Evolutionary conservation across 2,113 vertebrate genomes (phyloP), one percentile per base, ranked within the genome.

Genomic region (Zosterops hypoxanthus): DNA sequence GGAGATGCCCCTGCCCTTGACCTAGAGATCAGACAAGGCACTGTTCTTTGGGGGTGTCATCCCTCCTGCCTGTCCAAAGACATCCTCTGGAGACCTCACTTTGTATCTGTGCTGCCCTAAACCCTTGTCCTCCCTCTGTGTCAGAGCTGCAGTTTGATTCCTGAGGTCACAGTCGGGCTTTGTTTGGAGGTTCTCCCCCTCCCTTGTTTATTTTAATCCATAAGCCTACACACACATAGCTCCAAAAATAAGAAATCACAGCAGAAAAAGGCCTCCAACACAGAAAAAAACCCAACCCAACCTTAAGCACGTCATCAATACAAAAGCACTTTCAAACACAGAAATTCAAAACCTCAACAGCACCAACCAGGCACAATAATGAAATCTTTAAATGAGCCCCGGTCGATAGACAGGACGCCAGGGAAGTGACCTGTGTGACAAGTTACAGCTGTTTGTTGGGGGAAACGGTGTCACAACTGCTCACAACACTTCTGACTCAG

Each of bases 391-490:
- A 31, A 53, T 3, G 19, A 73, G 24, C 22, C 68, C 18, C 36
- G 17, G 59, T n/a, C 7, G 0, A 70, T 12, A 39, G 78, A 63
- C 3, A 10, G 14, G n/a, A 23, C 0, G 0, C 31, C 47, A 75
- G 41, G 19, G 44, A 86, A 84, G 44, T 22, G 29, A 84, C 49
- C 50, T 33, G n/a, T 6, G 1, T 10, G 52, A 71, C 50, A 81
- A 55, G 25, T 49, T 46, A 49, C 70, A 26, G 49, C 13, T 41
- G 13, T 14, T 33, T 44, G 17, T 2, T 17, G 44, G 16, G 18
- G 18, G 0, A 12, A 31, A 21, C 41, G 31, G 14, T 12, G 31
- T 19, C 33, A 52, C 26, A 26, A 3, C 24, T 33, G 49, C 57
- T 75, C 50, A 25, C 57, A 50, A 12, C 59, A 17, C n/a, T 41